Evolutionary conservation across 2,888 invertebrate species (phyloP).

Genomic region (Thysanoteuthis rhombus): DNA sequence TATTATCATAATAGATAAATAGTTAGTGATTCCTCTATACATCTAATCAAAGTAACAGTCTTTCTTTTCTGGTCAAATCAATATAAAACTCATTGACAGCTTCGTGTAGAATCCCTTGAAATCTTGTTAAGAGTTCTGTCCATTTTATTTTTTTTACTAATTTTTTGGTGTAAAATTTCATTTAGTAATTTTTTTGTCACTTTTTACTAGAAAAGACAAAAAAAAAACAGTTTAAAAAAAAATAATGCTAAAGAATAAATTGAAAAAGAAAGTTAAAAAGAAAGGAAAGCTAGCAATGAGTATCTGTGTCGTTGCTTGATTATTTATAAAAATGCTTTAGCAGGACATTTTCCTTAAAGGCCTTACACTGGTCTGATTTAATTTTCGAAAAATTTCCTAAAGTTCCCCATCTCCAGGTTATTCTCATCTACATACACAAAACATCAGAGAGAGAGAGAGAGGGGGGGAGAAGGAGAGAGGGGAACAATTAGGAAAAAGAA

Average conservation of each 20-base stretch:
- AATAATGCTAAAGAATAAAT: neutral
- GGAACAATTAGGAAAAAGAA: no score
- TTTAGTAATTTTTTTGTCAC: neutral
- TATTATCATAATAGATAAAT: no score
- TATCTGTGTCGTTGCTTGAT: neutral
- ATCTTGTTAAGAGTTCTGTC: neutral
- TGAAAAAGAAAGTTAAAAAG: neutral
- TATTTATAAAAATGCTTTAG: neutral
- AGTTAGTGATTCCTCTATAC: neutral
- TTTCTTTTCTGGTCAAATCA: neutral
- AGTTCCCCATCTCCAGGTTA: neutral
- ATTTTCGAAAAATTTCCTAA: neutral
- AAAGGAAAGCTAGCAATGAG: neutral
- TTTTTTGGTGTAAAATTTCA: neutral
- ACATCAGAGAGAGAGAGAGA: neutral
- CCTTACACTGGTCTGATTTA: neutral
- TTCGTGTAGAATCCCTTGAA: neutral
- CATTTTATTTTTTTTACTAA: neutral
- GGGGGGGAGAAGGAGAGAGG: neutral
- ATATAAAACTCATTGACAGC: conserved; percentile 12
- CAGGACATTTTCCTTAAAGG: conserved; percentile 12
- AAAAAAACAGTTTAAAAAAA: neutral
- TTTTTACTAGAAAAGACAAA: neutral
- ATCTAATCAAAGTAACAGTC: neutral
- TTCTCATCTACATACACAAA: neutral